Conservation (phyloP, 2,797 vertebrate species). For the Tauraco hartlaubi region DNA sequence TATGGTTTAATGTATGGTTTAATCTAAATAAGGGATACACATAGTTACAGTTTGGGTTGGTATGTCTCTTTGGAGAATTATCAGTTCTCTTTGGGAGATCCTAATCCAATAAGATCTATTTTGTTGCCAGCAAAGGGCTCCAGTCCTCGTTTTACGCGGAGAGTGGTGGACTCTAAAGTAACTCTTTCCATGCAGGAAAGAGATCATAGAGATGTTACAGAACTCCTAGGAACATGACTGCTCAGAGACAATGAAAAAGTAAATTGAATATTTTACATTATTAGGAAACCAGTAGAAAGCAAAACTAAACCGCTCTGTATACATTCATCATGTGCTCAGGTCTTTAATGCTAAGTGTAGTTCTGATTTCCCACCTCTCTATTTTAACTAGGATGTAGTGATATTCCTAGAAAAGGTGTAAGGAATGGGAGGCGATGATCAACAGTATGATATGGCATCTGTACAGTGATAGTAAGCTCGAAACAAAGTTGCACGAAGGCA, state of each 20-base stretch:
- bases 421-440: neutral
- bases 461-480: neutral
- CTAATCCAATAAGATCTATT: neutral
- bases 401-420: neutral
- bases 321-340: neutral
- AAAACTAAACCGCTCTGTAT: neutral
- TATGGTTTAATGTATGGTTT: neutral
- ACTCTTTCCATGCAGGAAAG: neutral
- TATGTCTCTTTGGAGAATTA: neutral
- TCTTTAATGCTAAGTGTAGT: neutral
- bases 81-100: neutral
- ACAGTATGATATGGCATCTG: rapidly evolving
- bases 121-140: neutral
- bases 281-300: neutral
- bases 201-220: neutral
- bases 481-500: neutral
- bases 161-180: neutral
- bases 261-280: neutral
- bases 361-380: neutral
- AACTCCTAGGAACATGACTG: neutral
- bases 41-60: neutral
- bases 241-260: neutral
- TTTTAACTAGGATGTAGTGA: neutral
- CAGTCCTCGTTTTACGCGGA: neutral
- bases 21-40: neutral